Evolutionary conservation across 2,888 invertebrate genomes (phyloP), one percentile per base, ranked within the genome.

Genomic region (Ormia ochracea): DNA sequence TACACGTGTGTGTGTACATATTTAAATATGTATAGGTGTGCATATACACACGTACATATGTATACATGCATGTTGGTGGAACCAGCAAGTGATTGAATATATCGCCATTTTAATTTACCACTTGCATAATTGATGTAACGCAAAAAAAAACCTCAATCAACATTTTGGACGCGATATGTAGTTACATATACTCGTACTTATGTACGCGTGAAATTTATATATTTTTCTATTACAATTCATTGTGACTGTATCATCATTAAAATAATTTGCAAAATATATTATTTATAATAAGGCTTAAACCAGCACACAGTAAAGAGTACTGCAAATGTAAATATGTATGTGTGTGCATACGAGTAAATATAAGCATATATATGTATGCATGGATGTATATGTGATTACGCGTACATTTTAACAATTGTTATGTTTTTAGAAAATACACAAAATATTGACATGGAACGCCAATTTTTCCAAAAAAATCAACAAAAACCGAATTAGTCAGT

Each of bases 211-310:
- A 31, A 31, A 52, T 52, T 33, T 26, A 31, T 61, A 43, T 72
- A 33, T n/a, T 48, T 52, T 41, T 43, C 38, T 41, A 70, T 61
- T 43, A 52, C 43, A 52, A 61, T 43, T 21, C 61, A 61, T 52
- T 72, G 41, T 14, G 26, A 26, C 52, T 52, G 31, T 19, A 41
- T 61, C 28, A 59, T 50, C 58, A 70, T 50, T 59, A 50, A 68
- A 70, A 69, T 61, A 41, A 70, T 70, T 70, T 38, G 58, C 48
- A 19, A 28, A 28, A 28, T 6, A 48, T 36, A 38, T 48, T 56
- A 69, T 58, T 58, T 69, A 48, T 69, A 23, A n/a, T 38, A 7
- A 26, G 58, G 26, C 58, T 69, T 58, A 58, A 26, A 48, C 45
- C 45, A 58, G 54, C 26, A 26, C 9, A 3, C 17, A 45, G 21